phyloP scores from a whole-genome alignment of 2,113 vertebrate species.

The Tapirus terrestris region DNA sequence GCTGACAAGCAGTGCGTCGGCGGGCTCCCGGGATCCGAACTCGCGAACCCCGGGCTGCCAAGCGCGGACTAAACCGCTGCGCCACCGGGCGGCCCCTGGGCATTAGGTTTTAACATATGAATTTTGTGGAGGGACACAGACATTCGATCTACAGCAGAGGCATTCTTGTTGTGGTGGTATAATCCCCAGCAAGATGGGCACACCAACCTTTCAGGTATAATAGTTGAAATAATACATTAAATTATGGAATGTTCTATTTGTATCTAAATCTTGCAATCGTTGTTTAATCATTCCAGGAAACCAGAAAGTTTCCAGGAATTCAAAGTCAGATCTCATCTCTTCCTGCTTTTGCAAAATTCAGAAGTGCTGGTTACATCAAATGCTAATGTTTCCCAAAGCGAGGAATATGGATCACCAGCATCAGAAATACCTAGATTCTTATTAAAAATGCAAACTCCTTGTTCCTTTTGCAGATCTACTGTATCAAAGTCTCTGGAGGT shows the following conservation, averaged over 20 bases:
- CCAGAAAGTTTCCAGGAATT: neutral
- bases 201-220: neutral
- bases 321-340: neutral
- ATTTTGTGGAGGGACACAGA: neutral
- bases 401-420: neutral
- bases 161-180: neutral
- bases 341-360: slow-evolving; percentile 1
- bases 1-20: no score
- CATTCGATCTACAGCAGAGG: neutral
- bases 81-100: no score
- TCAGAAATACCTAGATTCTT: neutral
- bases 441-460: neutral
- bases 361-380: neutral
- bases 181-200: neutral
- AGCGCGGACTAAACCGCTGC: no score
- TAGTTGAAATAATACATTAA: neutral
- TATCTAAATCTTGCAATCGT: neutral
- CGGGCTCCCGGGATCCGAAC: no score
- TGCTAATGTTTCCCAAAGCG: neutral
- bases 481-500: neutral
- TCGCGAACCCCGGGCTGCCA: no score
- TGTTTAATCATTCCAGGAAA: neutral
- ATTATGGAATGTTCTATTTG: neutral
- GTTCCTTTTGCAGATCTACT: neutral
- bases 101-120: neutral